Evolutionary conservation across 2,113 vertebrate genomes (phyloP).

Genomic region (Rhynchomys soricoides): DNA sequence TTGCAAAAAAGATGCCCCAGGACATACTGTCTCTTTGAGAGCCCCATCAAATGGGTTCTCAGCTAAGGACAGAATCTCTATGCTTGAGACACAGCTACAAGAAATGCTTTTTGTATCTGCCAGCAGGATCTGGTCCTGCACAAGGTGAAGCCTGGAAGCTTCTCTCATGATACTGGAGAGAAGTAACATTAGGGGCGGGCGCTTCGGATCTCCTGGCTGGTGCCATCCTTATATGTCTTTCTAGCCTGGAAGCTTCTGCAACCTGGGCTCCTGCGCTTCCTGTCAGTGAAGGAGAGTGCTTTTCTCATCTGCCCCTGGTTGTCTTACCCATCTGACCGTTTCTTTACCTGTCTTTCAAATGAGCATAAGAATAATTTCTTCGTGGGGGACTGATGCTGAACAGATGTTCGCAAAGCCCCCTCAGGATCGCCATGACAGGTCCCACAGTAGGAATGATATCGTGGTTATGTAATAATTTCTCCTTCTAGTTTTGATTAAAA

Average conservation of each 20-base stretch:
- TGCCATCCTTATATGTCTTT: neutral
- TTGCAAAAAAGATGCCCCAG: neutral
- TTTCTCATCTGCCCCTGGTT: neutral
- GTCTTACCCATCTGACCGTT: neutral
- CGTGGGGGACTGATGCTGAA: constrained; percentile 36
- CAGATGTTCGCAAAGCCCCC: constrained; percentile 69
- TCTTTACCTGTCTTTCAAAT: constrained; percentile 61
- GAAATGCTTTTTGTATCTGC: neutral
- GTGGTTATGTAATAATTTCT: constrained; percentile 63
- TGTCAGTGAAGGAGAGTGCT: neutral
- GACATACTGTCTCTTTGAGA: neutral
- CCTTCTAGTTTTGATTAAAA: constrained; percentile 75
- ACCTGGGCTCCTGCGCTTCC: neutral
- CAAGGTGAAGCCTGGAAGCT: neutral
- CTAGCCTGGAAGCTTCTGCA: constrained; percentile 13
- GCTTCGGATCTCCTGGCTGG: neutral
- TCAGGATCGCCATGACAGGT: constrained; percentile 12
- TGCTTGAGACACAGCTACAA: neutral
- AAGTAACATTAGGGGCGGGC: neutral
- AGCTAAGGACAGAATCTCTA: neutral
- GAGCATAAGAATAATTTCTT: constrained; percentile 57
- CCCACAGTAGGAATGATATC: constrained; percentile 23
- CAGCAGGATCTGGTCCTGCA: neutral
- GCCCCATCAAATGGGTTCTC: neutral
- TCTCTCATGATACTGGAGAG: neutral